These are phyloP conservation scores for Drosophila ohnishii DNA, from an alignment of 1,140 invertebrate species.

Conservation along the genomic window DNA sequence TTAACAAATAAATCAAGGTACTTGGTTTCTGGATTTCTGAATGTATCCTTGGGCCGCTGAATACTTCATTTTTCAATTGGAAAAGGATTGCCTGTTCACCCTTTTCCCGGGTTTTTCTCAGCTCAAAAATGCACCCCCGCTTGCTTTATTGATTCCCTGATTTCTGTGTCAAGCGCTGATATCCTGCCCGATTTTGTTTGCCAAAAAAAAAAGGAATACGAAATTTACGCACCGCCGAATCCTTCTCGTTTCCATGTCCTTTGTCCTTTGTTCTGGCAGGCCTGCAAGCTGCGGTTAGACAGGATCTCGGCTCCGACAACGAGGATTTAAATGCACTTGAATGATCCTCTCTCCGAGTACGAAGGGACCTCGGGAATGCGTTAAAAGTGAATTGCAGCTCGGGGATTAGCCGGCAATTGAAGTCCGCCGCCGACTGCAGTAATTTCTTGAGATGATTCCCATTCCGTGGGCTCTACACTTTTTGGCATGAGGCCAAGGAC, in stretches of 20 bases:
- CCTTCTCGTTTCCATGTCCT: slow-evolving; percentile 23
- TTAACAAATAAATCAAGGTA: not conserved
- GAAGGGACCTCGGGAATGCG: slow-evolving; percentile 46
- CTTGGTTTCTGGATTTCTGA: not conserved
- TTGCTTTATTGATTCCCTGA: slow-evolving; percentile 54
- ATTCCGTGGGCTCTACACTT: slow-evolving; percentile 63
- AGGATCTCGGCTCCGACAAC: slow-evolving; percentile 47
- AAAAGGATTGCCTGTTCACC: slow-evolving; percentile 10
- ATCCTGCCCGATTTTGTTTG: slow-evolving; percentile 57
- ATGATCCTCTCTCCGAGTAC: slow-evolving; percentile 54
- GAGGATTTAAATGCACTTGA: slow-evolving; percentile 77
- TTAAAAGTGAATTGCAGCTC: slow-evolving; percentile 78
- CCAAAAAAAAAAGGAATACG: slow-evolving; percentile 34
- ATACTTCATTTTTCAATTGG: slow-evolving; percentile 5
- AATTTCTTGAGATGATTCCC: slow-evolving; percentile 13
- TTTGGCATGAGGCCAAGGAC: slow-evolving; percentile 63
- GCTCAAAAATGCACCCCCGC: slow-evolving; percentile 5
- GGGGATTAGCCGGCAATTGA: slow-evolving; percentile 68
- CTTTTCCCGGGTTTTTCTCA: slow-evolving; percentile 6
- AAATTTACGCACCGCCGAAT: slow-evolving; percentile 66
- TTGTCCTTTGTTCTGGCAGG: slow-evolving; percentile 7
- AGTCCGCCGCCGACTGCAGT: slow-evolving; percentile 44
- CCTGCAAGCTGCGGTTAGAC: slow-evolving; percentile 61
- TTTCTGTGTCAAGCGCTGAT: slow-evolving; percentile 73
- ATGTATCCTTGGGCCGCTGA: not conserved